A percentile compares a stretch with the other conserved stretches of the same genome.
Conservation (phyloP, 2,797 vertebrate genomes). For the Sebastes vulpes region DNA sequence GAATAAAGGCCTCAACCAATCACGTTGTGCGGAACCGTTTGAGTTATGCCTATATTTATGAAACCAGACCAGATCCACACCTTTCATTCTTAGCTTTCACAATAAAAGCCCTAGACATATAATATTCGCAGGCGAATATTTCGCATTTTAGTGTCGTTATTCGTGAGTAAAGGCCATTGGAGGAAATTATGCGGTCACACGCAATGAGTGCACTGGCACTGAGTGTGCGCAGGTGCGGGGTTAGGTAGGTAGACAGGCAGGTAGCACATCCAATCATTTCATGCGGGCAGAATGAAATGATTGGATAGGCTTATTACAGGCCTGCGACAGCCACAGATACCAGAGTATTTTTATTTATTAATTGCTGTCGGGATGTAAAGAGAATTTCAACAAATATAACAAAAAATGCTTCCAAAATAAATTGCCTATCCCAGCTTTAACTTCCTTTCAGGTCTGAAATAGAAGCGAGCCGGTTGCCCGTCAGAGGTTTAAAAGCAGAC, state of each 20-base stretch:
- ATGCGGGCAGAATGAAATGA: not conserved
- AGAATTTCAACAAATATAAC: not conserved
- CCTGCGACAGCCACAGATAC: not conserved
- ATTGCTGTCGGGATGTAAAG: not conserved
- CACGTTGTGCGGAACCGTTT: too few relatives aligned
- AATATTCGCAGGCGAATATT: too few relatives aligned
- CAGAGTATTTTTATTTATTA: not conserved
- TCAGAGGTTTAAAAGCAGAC: constrained; percentile 37
- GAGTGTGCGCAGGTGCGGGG: too few relatives aligned
- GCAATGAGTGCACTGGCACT: not conserved
- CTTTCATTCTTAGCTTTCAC: too few relatives aligned
- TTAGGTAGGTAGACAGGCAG: too few relatives aligned
- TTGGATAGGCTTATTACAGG: not conserved
- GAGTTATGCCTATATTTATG: too few relatives aligned
- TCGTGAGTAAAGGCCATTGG: too few relatives aligned
- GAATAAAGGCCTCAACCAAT: too few relatives aligned
- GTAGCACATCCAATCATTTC: not conserved
- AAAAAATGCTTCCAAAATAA: not conserved
- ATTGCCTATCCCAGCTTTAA: not conserved
- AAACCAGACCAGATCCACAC: accelerated
- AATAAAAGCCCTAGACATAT: too few relatives aligned
- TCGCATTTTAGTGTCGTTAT: too few relatives aligned
- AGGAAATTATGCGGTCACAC: not conserved
- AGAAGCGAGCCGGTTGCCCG: not conserved
- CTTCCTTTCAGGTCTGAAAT: constrained; percentile 20